A percentile compares a stretch with the other conserved stretches of the same genome.
phyloP scores from a whole-genome alignment of 2,113 vertebrate species.

The Sarotherodon lohbergeri region DNA sequence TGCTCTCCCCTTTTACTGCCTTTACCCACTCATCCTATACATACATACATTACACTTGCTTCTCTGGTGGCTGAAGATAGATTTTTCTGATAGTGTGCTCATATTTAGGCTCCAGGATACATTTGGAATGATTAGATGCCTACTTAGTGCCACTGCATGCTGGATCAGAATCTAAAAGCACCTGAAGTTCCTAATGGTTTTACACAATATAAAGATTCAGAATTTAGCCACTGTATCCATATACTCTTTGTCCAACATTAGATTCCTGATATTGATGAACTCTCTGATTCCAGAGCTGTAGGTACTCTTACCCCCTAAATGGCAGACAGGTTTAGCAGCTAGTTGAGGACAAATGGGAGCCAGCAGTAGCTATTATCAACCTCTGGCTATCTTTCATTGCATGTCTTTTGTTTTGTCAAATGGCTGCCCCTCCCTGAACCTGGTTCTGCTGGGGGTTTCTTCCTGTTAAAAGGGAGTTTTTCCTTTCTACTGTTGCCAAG shows the following conservation, averaged over 20 bases:
- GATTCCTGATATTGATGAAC: not conserved
- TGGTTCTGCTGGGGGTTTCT: not conserved
- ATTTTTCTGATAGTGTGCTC: not conserved
- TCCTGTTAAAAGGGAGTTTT: not conserved
- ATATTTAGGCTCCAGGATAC: not conserved
- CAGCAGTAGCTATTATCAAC: not conserved
- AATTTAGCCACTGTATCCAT: not conserved
- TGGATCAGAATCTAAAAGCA: not conserved
- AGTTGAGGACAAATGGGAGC: not conserved
- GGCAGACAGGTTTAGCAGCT: not conserved
- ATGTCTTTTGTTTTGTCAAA: not conserved
- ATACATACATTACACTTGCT: not conserved
- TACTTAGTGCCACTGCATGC: not conserved
- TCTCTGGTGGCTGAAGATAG: not conserved
- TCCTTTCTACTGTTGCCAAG: not conserved
- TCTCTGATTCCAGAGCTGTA: not conserved
- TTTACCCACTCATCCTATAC: not conserved
- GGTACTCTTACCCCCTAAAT: not conserved
- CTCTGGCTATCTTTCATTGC: not conserved
- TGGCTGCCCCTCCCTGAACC: not conserved
- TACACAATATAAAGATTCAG: not conserved
- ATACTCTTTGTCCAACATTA: not conserved
- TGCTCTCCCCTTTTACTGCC: not conserved
- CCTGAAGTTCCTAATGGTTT: not conserved
- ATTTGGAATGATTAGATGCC: not conserved